Conservation (phyloP, 2,888 invertebrate genomes). For the Cephus pulcher region DNA sequence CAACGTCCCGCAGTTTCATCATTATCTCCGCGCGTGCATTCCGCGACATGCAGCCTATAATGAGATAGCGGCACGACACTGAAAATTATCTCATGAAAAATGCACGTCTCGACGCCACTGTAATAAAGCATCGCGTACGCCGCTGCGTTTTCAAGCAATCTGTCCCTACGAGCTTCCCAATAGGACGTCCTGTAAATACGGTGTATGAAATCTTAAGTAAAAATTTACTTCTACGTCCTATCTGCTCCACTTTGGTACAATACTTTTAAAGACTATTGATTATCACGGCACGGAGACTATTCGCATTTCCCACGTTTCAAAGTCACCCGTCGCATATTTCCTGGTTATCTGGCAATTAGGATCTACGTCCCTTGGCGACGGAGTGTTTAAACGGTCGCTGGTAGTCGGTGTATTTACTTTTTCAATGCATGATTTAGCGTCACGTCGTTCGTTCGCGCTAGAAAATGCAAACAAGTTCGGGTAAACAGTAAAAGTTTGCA, state of each 20-base stretch:
- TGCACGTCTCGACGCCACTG: slow-evolving; percentile 42
- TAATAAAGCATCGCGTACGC: slow-evolving; percentile 35
- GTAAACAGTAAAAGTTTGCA: neutral
- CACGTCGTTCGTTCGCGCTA: slow-evolving; percentile 19
- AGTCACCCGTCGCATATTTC: slow-evolving; percentile 2
- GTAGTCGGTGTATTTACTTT: slow-evolving; percentile 37
- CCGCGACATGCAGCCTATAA: slow-evolving; percentile 44
- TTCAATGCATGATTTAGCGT: slow-evolving; percentile 51
- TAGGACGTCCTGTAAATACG: no score
- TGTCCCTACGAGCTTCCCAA: no score
- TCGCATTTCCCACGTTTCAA: slow-evolving; percentile 5
- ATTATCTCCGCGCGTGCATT: slow-evolving; percentile 11
- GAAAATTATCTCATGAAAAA: slow-evolving; percentile 57
- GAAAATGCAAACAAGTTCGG: slow-evolving; percentile 9
- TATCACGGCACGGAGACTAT: neutral
- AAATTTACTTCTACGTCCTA: neutral
- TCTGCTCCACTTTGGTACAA: neutral
- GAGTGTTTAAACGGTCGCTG: slow-evolving; percentile 20
- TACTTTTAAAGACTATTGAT: neutral
- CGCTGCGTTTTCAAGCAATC: neutral
- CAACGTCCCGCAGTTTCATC: neutral
- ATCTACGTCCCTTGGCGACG: slow-evolving; percentile 37
- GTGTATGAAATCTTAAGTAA: neutral
- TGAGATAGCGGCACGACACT: slow-evolving; percentile 49
- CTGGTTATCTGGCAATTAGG: slow-evolving; percentile 57